A percentile compares a stretch with the other conserved stretches of the same genome.
These are phyloP conservation scores for Andricus quercusramuli DNA, from an alignment of 2,888 invertebrate species.

Conservation along the genomic window DNA sequence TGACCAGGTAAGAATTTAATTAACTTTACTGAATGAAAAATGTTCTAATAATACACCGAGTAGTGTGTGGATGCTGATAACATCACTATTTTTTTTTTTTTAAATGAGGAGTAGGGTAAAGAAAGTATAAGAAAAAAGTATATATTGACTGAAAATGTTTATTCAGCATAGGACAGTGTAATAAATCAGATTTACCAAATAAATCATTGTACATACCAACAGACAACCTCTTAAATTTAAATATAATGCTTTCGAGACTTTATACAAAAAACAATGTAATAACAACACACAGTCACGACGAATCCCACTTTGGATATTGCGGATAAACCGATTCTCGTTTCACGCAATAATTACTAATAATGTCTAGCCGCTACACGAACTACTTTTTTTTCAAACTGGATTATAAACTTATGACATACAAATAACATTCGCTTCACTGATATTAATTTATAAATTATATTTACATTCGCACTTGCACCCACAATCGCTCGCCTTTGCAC, in stretches of 20 bases:
- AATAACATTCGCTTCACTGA: constrained; percentile 53
- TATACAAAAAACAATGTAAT: constrained; percentile 64
- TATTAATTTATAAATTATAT: constrained; percentile 60
- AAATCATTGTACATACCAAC: constrained; percentile 70
- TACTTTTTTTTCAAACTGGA: constrained; percentile 40
- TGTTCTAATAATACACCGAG: too few species aligned
- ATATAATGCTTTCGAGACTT: constrained; percentile 63
- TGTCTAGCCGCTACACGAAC: constrained; percentile 43
- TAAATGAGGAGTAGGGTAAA: neutral
- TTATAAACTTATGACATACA: constrained; percentile 53
- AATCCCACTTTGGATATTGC: constrained; percentile 41
- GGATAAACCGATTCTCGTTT: constrained; percentile 40
- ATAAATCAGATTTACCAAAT: constrained; percentile 60
- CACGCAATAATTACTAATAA: constrained; percentile 27
- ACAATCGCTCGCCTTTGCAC: constrained; percentile 33
- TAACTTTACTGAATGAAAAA: too few species aligned
- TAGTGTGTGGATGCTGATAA: too few species aligned
- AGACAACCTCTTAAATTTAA: constrained; percentile 70
- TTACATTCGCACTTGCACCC: constrained; percentile 48
- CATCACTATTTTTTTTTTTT: too few species aligned
- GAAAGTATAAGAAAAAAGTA: neutral
- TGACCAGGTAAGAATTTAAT: too few species aligned
- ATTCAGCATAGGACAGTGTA: constrained; percentile 53
- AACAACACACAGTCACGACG: constrained; percentile 66
- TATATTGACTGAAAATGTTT: constrained; percentile 55